Evolutionary conservation across 2,113 vertebrate genomes (phyloP), one percentile per base, ranked within the genome.

Genomic region (Megaceryle maxima): DNA sequence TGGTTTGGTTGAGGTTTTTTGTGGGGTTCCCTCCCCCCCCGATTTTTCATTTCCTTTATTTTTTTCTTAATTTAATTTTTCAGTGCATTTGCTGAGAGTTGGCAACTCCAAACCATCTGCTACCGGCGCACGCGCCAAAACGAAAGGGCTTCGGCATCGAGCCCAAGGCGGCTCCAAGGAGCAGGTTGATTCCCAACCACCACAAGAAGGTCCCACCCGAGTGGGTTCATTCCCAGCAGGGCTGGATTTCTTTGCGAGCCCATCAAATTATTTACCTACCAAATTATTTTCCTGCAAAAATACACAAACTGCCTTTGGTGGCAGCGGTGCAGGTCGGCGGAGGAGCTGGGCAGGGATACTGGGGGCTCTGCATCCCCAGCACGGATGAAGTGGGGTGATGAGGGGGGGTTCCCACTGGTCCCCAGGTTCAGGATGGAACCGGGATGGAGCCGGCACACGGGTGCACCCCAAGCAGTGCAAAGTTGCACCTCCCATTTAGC

Each of bases 401-500:
- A 29, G 16, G 64, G 46, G 50, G 43, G 53, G 7, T 5, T 85
- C 68, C 77, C 17, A 5, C 3, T 7, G 46, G 35, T 51, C 33
- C 44, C 68, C 0, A 0, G 9, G 37, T 66, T 55, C 50, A 33
- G 55, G 75, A 55, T 33, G 60, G 37, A 74, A 43, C 56, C 1
- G 19, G 67, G 68, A 43, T 31, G 67, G 35, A 75, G 44, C 43
- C 3, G 0, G 56, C 62, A 16, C 7, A 1, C 1, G 21, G 64
- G 28, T 3, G 4, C 88, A 72, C 41, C 43, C 64, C 1, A 1
- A 26, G 72, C 77, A 28, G 41, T 3, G 1, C 85, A 28, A 95
- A 98, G 96, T 96, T 97, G 98, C 97, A 98, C 97, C 97, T 98
- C 95, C 35, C 89, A 95, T 97, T 98, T 97, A 97, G 93, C 96